Base-by-base conservation (phyloP, 2,113 vertebrate genomes). In the Triplophysa tibetana region DNA sequence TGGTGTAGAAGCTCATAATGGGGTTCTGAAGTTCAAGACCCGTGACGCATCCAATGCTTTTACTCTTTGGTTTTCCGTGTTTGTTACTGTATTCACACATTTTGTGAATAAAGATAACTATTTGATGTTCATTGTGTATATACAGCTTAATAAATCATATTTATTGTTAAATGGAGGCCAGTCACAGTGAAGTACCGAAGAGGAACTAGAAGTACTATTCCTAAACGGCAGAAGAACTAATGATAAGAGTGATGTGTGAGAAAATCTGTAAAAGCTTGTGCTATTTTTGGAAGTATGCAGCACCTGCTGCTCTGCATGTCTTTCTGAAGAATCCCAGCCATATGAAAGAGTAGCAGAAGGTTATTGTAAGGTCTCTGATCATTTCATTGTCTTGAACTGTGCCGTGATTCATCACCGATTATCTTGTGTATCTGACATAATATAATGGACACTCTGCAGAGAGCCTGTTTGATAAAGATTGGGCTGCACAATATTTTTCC, bases 1-100 rank as follows among this genome's bases (percentile, higher is more conserved):
- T 77, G 78, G 13, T 78, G 45, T 26, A 29, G 73, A 29, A 29
- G 73, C 41, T 75, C 60, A 48, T 48, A 50, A 75, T 63, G 16
- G 23, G 63, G 60, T 63, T 63, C 23, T 19, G 48, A 75, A 75
- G 58, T 58, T 75, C 73, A 48, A 14, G 73, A 63, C 56, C 21
- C 61, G 12, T 75, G 23, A 63, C 38, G 19, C 17, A 21, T 21
- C 19, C n/a, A 58, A 63, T 19, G 0, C n/a, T 33, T 56, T 56
- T 33, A 13, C 50, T 26, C 14, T 63, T 63, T 63, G 16, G 43
- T 29, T 48, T 48, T 2, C 1, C 54, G 5, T 24, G 13, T 4
- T 58, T 10, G 3, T 56, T 60, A 43, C 13, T 5, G 54, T 16
- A 8, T 73, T 73, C 3, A 60, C 29, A 11, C 29, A 60, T 43